Evolutionary conservation across 2,113 vertebrate species (phyloP), one percentile per base, ranked within the genome.

Genomic region (Trichechus manatus): DNA sequence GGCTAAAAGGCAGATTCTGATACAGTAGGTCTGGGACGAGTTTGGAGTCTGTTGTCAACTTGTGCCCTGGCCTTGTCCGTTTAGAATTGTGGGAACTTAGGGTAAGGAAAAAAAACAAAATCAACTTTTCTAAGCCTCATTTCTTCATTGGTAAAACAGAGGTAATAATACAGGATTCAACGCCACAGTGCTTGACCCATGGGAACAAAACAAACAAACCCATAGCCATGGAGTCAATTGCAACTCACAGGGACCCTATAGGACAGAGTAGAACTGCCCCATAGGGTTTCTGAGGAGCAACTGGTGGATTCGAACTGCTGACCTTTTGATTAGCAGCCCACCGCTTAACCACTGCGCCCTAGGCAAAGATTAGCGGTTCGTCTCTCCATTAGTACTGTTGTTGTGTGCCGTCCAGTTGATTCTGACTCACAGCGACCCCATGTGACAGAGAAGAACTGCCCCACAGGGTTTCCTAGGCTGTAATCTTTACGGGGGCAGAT

Each of bases 1-100:
- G 93, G 25, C 27, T 78, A 56, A 56, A 68, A 36, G 56, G 23
- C n/a, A 42, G 31, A 23, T 82, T 88, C 53, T 93, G 44, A 59
- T 44, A 39, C 44, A 61, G 63, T 56, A 27, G 17, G 17, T 61
- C 80, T 70, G 56, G 89, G 23, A 19, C 1, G 5, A 1, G 10
- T 27, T 70, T 77, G 86, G 47, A 75, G n/a, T 66, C 88, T 75
- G 50, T 59, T 89, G 95, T 92, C 59, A 77, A 44, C 84, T 63
- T 91, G 56, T 42, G 31, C 19, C 64, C 61, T 89, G 68, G 84
- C 20, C 44, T 89, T 44, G 29, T 36, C 23, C 59, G 44, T 94
- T 87, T 84, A 20, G 17, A 78, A 17, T 47, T 39, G 23, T 59
- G 20, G 44, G 27, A 80, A 88, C 25, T 87, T 90, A 92, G 63